Percentiles rank a stretch among this genome's conserved stretches.
Evolutionary conservation across 2,113 vertebrate species (phyloP).

Genomic region (Aythya baeri): DNA sequence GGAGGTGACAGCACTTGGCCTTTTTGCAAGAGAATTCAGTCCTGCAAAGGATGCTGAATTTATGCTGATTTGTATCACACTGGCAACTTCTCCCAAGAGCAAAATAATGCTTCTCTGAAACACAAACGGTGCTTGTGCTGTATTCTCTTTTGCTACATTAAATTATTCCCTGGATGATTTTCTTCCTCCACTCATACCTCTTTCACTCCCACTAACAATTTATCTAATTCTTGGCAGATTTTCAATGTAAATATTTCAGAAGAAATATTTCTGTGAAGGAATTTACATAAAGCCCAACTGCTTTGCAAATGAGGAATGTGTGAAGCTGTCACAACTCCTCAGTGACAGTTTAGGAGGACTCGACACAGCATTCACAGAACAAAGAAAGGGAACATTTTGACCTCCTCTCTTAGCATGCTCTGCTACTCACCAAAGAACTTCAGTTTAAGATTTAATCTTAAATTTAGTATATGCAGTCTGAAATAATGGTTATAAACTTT

Average conservation of each 20-base stretch:
- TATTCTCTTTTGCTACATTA: not conserved
- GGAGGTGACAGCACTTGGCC: not conserved
- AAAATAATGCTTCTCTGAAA: not conserved
- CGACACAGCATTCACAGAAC: not conserved
- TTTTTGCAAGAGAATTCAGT: not conserved
- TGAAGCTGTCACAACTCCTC: not conserved
- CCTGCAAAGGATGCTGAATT: not conserved
- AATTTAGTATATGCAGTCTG: not conserved
- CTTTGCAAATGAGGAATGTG: not conserved
- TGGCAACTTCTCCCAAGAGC: not conserved
- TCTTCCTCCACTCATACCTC: not conserved
- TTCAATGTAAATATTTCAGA: conserved; percentile 22
- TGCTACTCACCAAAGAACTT: not conserved
- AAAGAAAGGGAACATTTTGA: not conserved
- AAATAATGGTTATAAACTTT: not conserved
- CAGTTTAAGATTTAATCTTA: not conserved
- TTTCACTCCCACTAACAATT: not conserved
- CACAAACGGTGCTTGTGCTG: not conserved
- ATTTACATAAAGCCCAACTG: not conserved
- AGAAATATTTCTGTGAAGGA: not conserved
- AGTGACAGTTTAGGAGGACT: not conserved
- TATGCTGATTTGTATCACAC: not conserved
- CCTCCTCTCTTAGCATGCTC: not conserved
- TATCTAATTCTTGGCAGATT: not conserved
- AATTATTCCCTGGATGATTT: not conserved